phyloP scores from a whole-genome alignment of 1,140 invertebrate genomes.

The Trachymyrmex septentrionalis region DNA sequence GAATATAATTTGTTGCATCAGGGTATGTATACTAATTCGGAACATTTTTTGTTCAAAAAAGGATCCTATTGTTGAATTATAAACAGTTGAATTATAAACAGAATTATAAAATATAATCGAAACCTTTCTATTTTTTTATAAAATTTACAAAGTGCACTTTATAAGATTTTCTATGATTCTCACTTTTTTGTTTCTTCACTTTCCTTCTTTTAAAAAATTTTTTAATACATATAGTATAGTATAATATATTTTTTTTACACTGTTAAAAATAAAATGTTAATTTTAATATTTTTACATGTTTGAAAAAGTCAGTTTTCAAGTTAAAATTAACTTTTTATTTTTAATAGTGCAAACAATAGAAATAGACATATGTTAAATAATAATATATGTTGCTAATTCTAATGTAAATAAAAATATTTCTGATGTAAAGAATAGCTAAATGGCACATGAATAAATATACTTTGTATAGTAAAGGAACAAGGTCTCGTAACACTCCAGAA shows the following conservation, averaged over 20 bases:
- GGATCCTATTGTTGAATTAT: neutral
- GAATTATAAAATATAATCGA: no score
- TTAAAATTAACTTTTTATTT: no score
- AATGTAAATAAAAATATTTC: neutral
- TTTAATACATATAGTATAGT: neutral
- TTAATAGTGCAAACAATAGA: neutral
- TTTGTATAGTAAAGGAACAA: neutral
- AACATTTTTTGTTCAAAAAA: no score
- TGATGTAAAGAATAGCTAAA: neutral
- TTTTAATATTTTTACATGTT: no score
- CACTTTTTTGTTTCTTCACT: neutral
- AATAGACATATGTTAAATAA: neutral
- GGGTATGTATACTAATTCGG: no score
- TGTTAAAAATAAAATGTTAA: no score
- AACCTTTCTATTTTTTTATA: neutral
- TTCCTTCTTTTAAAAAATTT: neutral
- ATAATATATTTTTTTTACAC: neutral
- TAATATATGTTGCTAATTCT: neutral
- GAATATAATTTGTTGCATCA: no score
- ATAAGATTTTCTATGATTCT: neutral
- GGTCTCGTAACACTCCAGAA: slow-evolving; percentile 1
- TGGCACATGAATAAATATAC: neutral
- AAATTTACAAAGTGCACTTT: neutral
- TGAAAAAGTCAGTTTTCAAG: no score
- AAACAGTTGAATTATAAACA: no score